A percentile compares a stretch with the other conserved stretches of the same genome.
Evolutionary conservation across 2,797 vertebrate genomes (phyloP).

Genomic region (Onychomys torridus): DNA sequence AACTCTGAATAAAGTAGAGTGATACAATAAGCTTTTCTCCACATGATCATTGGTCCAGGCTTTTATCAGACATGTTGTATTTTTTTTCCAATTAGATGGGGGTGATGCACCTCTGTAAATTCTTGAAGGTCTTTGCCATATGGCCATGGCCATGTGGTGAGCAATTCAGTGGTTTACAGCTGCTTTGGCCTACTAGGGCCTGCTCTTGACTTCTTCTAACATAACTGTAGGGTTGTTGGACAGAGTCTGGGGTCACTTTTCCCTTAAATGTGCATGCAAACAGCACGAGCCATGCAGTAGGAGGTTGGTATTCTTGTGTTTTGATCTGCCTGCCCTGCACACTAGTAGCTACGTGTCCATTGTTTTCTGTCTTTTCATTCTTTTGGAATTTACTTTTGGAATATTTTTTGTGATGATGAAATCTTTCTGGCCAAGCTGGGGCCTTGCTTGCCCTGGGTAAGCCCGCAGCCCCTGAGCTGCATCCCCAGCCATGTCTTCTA

Average conservation of each 20-base stretch:
- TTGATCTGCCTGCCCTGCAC: background rate
- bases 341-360: background rate
- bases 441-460: background rate
- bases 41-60: background rate
- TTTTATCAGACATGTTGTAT: background rate
- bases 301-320: too few species aligned
- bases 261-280: too few species aligned
- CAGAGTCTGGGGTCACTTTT: too few species aligned
- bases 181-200: too few species aligned
- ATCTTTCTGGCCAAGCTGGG: background rate
- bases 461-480: too few species aligned
- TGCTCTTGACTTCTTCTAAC: too few species aligned
- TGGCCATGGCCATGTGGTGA: too few species aligned
- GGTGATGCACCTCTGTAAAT: too few species aligned
- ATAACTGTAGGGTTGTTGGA: too few species aligned
- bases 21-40: background rate
- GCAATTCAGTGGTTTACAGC: too few species aligned
- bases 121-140: too few species aligned
- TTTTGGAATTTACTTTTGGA: background rate
- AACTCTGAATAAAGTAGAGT: background rate
- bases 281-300: too few species aligned
- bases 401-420: background rate
- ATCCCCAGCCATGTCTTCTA: background rate
- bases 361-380: background rate
- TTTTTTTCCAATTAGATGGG: background rate